These are phyloP conservation scores for Scophthalmus maximus DNA, from an alignment of 2,113 vertebrate species.

Conservation along the genomic window DNA sequence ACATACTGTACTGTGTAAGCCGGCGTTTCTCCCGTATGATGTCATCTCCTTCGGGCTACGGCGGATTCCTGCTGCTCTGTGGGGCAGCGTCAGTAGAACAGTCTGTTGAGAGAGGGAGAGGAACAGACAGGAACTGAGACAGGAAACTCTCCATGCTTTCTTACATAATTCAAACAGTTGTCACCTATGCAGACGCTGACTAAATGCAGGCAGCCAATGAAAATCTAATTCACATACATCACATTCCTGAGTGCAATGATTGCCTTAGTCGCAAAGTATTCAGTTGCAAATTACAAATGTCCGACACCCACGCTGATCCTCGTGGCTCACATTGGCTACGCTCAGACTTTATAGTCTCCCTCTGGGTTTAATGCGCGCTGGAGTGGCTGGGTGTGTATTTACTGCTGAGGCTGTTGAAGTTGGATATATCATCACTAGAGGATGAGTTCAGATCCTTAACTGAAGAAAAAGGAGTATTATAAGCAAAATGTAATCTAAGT, in stretches of 20 bases:
- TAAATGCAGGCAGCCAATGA: constrained; percentile 27
- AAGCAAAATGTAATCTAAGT: too few relatives aligned
- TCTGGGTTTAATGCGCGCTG: constrained; percentile 22
- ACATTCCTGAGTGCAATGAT: constrained; percentile 8
- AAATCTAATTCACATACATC: constrained; percentile 28
- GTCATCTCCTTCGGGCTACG: constrained; percentile 65
- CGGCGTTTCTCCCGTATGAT: constrained; percentile 65
- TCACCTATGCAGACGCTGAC: constrained; percentile 40
- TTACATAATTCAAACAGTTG: constrained; percentile 53
- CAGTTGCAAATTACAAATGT: constrained; percentile 41
- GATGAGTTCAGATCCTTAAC: background rate
- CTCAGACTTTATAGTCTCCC: constrained; percentile 38
- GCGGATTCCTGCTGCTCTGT: constrained; percentile 55
- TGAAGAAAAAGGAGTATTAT: background rate
- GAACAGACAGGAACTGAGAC: constrained; percentile 42
- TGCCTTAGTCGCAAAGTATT: constrained; percentile 32
- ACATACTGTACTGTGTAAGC: constrained; percentile 53
- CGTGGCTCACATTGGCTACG: constrained; percentile 15
- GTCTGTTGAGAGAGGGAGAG: constrained; percentile 17
- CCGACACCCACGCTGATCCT: constrained; percentile 31
- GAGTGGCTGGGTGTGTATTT: constrained; percentile 19
- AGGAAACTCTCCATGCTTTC: constrained; percentile 49
- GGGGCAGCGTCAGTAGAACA: constrained; percentile 19
- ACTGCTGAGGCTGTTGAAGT: constrained; percentile 16
- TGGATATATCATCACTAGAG: constrained; percentile 15